Percentiles rank a stretch among this genome's conserved stretches.
Evolutionary conservation across 2,113 vertebrate genomes (phyloP).

Genomic region (Rattus norvegicus): DNA sequence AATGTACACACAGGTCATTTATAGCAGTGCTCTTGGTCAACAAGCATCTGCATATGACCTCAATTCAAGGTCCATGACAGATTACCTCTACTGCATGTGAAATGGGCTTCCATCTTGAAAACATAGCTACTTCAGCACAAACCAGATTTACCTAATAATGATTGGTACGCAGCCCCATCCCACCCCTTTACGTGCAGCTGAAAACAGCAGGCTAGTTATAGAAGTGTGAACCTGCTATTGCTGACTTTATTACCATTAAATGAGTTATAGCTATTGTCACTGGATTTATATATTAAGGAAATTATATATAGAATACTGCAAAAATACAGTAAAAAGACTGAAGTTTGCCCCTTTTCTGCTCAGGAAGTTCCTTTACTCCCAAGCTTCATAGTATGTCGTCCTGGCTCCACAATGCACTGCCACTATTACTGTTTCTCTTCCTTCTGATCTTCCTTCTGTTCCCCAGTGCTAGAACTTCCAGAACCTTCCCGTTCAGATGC

Average conservation of each 20-base stretch:
- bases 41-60: constrained; percentile 43
- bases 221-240: constrained; percentile 67
- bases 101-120: constrained; percentile 72
- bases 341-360: constrained; percentile 88
- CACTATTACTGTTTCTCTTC: constrained; percentile 94
- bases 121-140: constrained; percentile 68
- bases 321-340: constrained; percentile 95
- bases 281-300: constrained; percentile 87
- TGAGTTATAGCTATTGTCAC: constrained; percentile 84
- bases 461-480: constrained; percentile 84
- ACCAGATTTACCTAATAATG: constrained; percentile 71
- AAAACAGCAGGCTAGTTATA: constrained; percentile 63
- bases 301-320: constrained; percentile 93
- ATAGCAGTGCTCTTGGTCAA: constrained; percentile 25
- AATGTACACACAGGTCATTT: background rate
- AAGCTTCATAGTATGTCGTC: constrained; percentile 86
- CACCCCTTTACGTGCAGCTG: constrained; percentile 60
- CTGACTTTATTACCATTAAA: constrained; percentile 82
- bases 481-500: constrained; percentile 94
- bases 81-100: constrained; percentile 62
- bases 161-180: constrained; percentile 55
- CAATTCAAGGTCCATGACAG: constrained; percentile 27
- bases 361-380: constrained; percentile 86
- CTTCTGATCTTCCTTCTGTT: constrained; percentile 94
- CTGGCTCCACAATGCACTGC: constrained; percentile 72